Evolutionary conservation across 2,797 vertebrate genomes (phyloP), one percentile per base, ranked within the genome.

Genomic region (Uromys caudimaculatus): DNA sequence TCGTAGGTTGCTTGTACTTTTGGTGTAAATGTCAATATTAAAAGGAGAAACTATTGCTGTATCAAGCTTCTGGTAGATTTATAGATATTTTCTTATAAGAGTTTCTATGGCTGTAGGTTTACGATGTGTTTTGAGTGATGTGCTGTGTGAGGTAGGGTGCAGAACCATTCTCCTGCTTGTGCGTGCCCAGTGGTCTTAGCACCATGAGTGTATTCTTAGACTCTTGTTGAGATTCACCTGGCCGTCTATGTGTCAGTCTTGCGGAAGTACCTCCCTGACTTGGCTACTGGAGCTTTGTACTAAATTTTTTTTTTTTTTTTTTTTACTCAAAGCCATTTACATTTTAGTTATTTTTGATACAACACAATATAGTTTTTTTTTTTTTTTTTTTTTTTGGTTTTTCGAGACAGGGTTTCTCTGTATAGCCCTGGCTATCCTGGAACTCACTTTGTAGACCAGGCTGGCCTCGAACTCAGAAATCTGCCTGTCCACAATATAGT

Each of bases 1-100:
- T 95, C 92, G 73, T 89, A 89, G 64, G 32, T 85, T 85, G 17
- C n/a, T 95, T 90, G 19, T 4, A 50, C 23, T 93, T 91, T 86
- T 82, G 35, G n/a, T 87, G 12, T 82, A 93, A 58, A 54, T 71
- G 41, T 47, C 35, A 38, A 67, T 85, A 54, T 60, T 62, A 64
- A 86, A 84, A 76, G 93, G 92, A 79, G 84, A 95, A 77, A 44
- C 11, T 27, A 7, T 75, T 73, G 50, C 38, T 1, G 3, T 60
- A 32, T 89, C 71, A 89, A 19, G 50, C 29, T 58, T 60, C 79
- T 47, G 32, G 27, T 60, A 91, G 62, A 52, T 93, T 90, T 91
- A 35, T 9, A 32, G 32, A 62, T 87, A 16, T 94, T 38, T 58
- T 32, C 67, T 81, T 77, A 8, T 77, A 21, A 79, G 73, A 41